Conservation (phyloP, 2,888 invertebrate species). For the Epinotia demarniana region DNA sequence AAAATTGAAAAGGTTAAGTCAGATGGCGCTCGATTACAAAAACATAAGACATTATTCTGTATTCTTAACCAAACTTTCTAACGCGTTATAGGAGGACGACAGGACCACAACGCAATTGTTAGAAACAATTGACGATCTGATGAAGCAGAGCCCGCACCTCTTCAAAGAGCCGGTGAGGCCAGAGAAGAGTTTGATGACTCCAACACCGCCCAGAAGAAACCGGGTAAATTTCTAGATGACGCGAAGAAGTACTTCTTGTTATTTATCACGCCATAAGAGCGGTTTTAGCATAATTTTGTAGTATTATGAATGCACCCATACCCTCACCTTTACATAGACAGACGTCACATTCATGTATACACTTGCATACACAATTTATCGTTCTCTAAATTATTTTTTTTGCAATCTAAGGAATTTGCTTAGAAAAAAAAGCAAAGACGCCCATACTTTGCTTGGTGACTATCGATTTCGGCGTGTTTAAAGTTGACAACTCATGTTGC, state of each 20-base stretch:
- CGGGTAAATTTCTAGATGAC: slow-evolving; percentile 73
- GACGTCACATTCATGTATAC: too few species aligned
- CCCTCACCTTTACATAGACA: too few species aligned
- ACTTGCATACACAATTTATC: too few species aligned
- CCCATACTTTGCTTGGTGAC: too few species aligned
- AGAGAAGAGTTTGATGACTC: slow-evolving; percentile 84
- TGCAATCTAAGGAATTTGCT: too few species aligned
- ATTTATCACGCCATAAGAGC: too few species aligned
- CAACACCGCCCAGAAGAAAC: slow-evolving; percentile 88
- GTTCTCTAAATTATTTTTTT: too few species aligned
- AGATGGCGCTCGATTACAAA: neutral
- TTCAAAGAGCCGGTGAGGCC: slow-evolving; percentile 69
- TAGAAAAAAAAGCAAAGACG: too few species aligned
- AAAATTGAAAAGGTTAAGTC: neutral
- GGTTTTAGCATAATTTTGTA: neutral
- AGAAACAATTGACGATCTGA: slow-evolving; percentile 91
- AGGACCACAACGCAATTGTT: slow-evolving; percentile 89
- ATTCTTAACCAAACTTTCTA: slow-evolving; percentile 61
- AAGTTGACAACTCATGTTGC: too few species aligned
- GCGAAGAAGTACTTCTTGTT: neutral
- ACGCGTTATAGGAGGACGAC: slow-evolving; percentile 87
- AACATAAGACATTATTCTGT: too few species aligned
- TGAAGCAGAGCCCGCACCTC: slow-evolving; percentile 90
- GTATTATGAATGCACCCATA: neutral
- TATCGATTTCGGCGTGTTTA: too few species aligned